Evolutionary conservation across 2,113 vertebrate species (phyloP), one percentile per base, ranked within the genome.

Genomic region (Kryptolebias marmoratus): DNA sequence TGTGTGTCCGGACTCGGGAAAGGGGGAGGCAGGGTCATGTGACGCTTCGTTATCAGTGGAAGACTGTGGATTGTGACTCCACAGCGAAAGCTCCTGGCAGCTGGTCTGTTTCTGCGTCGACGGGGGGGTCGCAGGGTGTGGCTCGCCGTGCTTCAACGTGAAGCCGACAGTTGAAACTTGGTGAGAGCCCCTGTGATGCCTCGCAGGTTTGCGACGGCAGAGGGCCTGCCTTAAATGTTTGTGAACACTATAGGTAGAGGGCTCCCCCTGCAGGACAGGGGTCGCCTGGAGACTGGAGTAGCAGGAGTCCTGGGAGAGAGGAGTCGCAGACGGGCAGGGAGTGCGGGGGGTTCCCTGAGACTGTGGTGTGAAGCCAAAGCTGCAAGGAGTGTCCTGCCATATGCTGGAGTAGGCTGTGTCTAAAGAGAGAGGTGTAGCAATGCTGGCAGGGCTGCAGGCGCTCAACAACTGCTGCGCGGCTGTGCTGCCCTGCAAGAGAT

Each of bases 391-490:
- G 79, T 98, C 98, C 44, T 97, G 96, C 68, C 94, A 95, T 87
- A 96, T 94, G 92, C 97, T 98, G 89, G 96, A 98, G 81, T 98
- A 98, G 74, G 96, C 97, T 0, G 98, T 99, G 87, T 99, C 98
- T 13, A 97, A 95, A 82, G 97, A 99, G 73, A 98, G 95, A 0
- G 98, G 97, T 0, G 98, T 98, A 47, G 92, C 89, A 12, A 95
- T 92, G 16, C 96, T 97, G 74, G 93, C 94, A 1, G 96, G 96
- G 78, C 96, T 97, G 66, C 93, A 95, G 36, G 93, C 89, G 4
- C 82, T 91, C 44, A 90, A 89, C 8, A 78, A 80, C 18, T 14
- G 75, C 87, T 95, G 96, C 50, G 92, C 63, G 16, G 93, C 85
- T 31, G 79, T 75, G 39, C 73, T 86, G 39, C 67, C 80, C 94